Evolutionary conservation across 2,797 vertebrate genomes (phyloP), one percentile per base, ranked within the genome.

Genomic region (Rhynchotus rufescens): DNA sequence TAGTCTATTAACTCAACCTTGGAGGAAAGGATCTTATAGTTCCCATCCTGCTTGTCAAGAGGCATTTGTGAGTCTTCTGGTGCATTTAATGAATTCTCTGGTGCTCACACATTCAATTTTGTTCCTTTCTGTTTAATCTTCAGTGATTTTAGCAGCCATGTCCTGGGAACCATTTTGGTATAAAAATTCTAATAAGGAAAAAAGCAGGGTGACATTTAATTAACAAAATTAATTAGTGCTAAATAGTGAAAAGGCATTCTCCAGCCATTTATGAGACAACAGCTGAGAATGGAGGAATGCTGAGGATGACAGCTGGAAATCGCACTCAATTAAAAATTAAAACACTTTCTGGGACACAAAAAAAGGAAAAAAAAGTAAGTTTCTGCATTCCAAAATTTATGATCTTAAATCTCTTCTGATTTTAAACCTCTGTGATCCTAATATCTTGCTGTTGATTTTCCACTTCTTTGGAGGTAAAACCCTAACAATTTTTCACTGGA

Each of bases 151-250:
- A 93, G 84, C 84, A 92, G 73, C 76, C 83, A 74, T 67, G 66
- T 92, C 93, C 76, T 88, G 96, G 94, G 96, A 95, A 92, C 60
- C 73, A 89, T 95, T 96, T 90, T 90, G 51, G 82, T 92, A 92
- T 76, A 93, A 96, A 95, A 95, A 87, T 44, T 90, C 73, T 96
- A 94, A 92, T 95, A 92, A 92, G 88, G 69, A 85, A 94, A 94
- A 92, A 95, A 91, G 80, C 88, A 89, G 93, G 91, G 84, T 95
- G 93, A 96, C 93, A 96, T 94, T 96, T 96, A 96, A 96, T 96
- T 96, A 96, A 96, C 94, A 93, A 96, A 95, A 96, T 93, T 93
- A 96, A 94, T 95, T 96, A 96, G 93, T 92, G 67, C 94, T 91
- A 96, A 95, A 94, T 83, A 91, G 90, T 85, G 84, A 92, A 93